These are phyloP conservation scores for Morus bassanus DNA, from an alignment of 2,797 vertebrate genomes.

Conservation along the genomic window DNA sequence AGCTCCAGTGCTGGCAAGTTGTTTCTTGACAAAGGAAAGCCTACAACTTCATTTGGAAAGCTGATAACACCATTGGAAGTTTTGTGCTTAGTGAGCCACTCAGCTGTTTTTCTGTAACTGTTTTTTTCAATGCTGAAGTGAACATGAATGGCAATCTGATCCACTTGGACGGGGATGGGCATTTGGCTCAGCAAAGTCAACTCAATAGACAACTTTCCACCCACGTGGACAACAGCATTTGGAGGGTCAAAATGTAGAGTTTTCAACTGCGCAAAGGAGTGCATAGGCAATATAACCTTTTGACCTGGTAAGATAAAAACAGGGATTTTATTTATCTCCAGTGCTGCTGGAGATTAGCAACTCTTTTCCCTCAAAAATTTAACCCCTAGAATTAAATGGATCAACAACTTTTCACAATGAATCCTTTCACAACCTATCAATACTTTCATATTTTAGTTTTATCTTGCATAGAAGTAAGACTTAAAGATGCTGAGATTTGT, in stretches of 20 bases:
- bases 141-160: slow-evolving; percentile 85
- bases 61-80: slow-evolving; percentile 78
- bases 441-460: not conserved
- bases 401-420: not conserved
- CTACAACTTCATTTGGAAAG: slow-evolving; percentile 73
- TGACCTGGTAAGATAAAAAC: slow-evolving; percentile 70
- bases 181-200: slow-evolving; percentile 87
- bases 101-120: slow-evolving; percentile 78
- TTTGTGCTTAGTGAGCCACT: slow-evolving; percentile 79
- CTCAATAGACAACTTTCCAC: slow-evolving; percentile 86
- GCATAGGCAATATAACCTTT: slow-evolving; percentile 84
- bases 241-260: slow-evolving; percentile 86
- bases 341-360: not conserved
- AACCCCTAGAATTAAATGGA: not conserved
- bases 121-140: slow-evolving; percentile 88
- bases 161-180: slow-evolving; percentile 85
- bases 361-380: not conserved
- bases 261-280: slow-evolving; percentile 85
- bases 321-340: not conserved
- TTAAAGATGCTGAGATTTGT: not conserved
- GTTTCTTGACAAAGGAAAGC: slow-evolving; percentile 55
- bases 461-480: not conserved
- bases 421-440: not conserved
- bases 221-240: slow-evolving; percentile 87
- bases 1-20: slow-evolving; percentile 79